Base-by-base conservation (phyloP, 2,888 invertebrate species). In the Octonoba sinensis region DNA sequence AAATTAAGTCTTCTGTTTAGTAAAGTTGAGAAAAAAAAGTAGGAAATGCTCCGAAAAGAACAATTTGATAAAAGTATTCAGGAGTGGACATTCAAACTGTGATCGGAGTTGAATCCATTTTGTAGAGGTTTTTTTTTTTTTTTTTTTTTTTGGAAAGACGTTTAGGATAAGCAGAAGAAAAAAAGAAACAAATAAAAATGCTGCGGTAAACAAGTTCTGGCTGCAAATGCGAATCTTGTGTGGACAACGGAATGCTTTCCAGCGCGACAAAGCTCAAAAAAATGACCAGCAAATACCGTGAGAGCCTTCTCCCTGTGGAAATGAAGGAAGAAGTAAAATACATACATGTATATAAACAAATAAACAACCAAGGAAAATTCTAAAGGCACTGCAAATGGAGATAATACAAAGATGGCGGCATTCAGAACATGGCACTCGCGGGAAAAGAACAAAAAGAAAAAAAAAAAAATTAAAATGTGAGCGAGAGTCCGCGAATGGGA, bases 191-290 rank as follows among this genome's bases (percentile, higher is more conserved):
- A 56, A 51, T 4, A 64, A 59, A n/a, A 62, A 56, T n/a, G 64
- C 65, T 49, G 16, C 46, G 27, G 56, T 46, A 73, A 79, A 73
- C 73, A 73, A 79, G 73, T 22, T 16, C 49, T 24, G 18, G 16
- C 36, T 24, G 59, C 60, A 72, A 79, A 79, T 79, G 79, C 27
- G 66, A 79, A 65, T 72, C 51, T 51, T 66, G 59, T 62, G 66
- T 79, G 79, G 79, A 79, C 79, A 79, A 8, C 72, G 46, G 56
- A 79, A 79, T 60, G 79, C 79, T 79, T 79, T 69, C 62, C 27
- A 20, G 24, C 57, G 36, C 59, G 60, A 47, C 73, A 73, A 79
- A 79, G 73, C 73, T 79, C 54, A 69, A 79, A 79, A 79, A 79
- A 79, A 79, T 79, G 73, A 79, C 79, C 79, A 79, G 47, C 57